Evolutionary conservation across 2,888 invertebrate genomes (phyloP).

Genomic region (Timandra comae): DNA sequence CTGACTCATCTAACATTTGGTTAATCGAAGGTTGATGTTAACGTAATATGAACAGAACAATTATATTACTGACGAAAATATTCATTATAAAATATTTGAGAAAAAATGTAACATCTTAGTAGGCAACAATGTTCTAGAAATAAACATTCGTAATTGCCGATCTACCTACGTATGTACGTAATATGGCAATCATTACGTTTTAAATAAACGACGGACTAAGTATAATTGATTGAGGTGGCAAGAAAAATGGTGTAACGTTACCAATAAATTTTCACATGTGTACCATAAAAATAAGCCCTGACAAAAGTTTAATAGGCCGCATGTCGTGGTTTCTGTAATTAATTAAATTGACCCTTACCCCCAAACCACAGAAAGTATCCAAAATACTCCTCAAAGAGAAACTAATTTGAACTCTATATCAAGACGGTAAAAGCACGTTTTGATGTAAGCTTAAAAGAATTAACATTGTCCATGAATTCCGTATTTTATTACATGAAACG

Average conservation of each 20-base stretch:
- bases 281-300: slow-evolving; percentile 28
- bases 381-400: slow-evolving; percentile 24
- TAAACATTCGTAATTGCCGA: too few species aligned
- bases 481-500: slow-evolving; percentile 52
- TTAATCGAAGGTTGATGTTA: slow-evolving; percentile 59
- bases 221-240: too few species aligned
- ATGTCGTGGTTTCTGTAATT: slow-evolving; percentile 60
- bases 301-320: slow-evolving; percentile 59
- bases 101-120: too few species aligned
- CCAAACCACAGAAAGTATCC: slow-evolving; percentile 39
- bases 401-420: slow-evolving; percentile 40
- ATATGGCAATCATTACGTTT: too few species aligned
- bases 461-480: slow-evolving; percentile 46
- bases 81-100: too few species aligned
- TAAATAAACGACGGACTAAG: too few species aligned
- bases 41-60: slow-evolving; percentile 31
- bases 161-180: too few species aligned
- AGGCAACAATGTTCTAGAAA: too few species aligned
- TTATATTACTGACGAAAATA: slow-evolving; percentile 37
- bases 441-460: slow-evolving; percentile 24
- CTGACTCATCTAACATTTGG: slow-evolving; percentile 64
- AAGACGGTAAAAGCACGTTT: slow-evolving; percentile 31
- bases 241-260: slow-evolving; percentile 18
- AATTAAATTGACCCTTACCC: slow-evolving; percentile 64
- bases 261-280: slow-evolving; percentile 36